Base-by-base conservation (phyloP, 2,888 invertebrate genomes). In the Boloria selene region DNA sequence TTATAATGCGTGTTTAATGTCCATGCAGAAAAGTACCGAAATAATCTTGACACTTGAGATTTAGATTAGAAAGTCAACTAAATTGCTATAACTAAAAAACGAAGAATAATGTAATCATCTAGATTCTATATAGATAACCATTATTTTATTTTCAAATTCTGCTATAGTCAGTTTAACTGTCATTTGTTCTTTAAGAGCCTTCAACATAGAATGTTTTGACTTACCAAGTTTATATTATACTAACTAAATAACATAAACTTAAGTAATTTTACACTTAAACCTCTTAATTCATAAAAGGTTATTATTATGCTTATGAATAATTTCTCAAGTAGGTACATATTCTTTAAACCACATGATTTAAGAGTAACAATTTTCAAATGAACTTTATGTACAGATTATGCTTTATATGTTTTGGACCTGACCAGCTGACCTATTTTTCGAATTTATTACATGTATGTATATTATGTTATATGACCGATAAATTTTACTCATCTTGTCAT, bases 301-400 rank as follows among this genome's bases (percentile, higher is more conserved):
- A 64, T 70, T 66, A 64, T 66, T 55, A 17, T 42, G 3, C 51
- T 56, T 68, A 66, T 65, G 64, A 70, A 44, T 64, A 61, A 64
- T 26, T 54, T 2, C 55, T 22, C n/a, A n/a, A n/a, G n/a, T n/a
- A n/a, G n/a, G n/a, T 22, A 22, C 22, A 22, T 22, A 22, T 22
- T 22, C 49, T 13, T 59, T 68, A 68, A 68, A 66, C 62, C 61
- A 31, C 51, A 61, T 70, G 70, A 70, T 70, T 70, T 70, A 70
- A 26, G 60, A 53, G 63, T 65, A 61, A 68, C 68, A 61, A 62
- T 61, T 67, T 61, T 56, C 45, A 55, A 52, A 63, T 69, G 51
- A 61, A 61, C 65, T 64, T 70, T 66, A 68, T 65, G 56, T 49
- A 22, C 60, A 44, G 68, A 70, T 68, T 68, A 66, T 66, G 65